Percentiles rank a stretch among this genome's conserved stretches.
phyloP scores from a whole-genome alignment of 1,140 invertebrate genomes.

The Hesperophylax magnus region DNA sequence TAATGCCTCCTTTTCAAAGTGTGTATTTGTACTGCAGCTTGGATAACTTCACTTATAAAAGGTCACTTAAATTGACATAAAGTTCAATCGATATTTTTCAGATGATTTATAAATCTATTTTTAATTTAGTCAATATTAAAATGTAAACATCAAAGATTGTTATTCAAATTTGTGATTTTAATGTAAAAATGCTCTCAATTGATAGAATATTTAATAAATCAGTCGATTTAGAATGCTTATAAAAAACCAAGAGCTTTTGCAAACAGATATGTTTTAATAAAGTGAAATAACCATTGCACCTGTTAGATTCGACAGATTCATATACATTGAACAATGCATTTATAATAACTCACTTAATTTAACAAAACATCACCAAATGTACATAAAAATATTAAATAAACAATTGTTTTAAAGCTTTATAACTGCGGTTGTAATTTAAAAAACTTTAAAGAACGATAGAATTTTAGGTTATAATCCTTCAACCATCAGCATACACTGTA shows the following conservation, averaged over 20 bases:
- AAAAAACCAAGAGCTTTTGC: neutral
- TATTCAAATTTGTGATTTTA: no score
- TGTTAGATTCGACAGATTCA: neutral
- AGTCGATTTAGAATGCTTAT: no score
- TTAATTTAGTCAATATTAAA: no score
- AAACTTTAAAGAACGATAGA: neutral
- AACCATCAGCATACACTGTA: neutral
- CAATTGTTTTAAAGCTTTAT: neutral
- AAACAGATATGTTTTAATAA: neutral
- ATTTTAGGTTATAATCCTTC: constrained; percentile 23
- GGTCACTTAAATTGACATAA: neutral
- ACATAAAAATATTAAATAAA: neutral
- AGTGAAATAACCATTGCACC: neutral
- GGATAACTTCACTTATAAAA: neutral
- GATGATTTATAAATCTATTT: no score
- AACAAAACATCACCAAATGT: neutral
- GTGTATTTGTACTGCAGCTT: neutral
- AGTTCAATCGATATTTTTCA: no score
- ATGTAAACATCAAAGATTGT: no score
- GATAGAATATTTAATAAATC: neutral
- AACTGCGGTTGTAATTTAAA: neutral
- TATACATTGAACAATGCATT: neutral
- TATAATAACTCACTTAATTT: no score
- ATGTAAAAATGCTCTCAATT: no score
- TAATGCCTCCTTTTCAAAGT: neutral